Evolutionary conservation across 2,888 invertebrate species (phyloP), one percentile per base, ranked within the genome.

Genomic region (Aleiodes alternator): DNA sequence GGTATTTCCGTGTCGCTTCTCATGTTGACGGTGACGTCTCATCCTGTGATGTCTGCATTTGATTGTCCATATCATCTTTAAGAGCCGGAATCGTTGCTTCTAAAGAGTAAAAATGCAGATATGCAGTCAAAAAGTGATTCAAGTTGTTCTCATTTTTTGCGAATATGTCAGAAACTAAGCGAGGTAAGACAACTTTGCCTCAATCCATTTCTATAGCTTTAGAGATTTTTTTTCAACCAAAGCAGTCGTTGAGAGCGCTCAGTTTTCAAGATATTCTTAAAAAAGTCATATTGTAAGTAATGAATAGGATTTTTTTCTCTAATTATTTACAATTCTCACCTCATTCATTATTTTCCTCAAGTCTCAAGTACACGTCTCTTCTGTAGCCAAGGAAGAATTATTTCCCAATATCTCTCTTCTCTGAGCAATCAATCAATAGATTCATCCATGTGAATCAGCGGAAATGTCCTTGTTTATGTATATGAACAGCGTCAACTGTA

Each of bases 401-500:
- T 95, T 88, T 99, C 99, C 90, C 97, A 98, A 8, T 95, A 93
- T 75, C 99, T 93, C 88, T 99, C 99, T 81, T 98, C 98, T 61
- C 97, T 92, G 43, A 99, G 90, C 48, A 99, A 90, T 83, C 96
- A 95, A 88, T 99, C 99, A 79, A 99, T 97, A 88, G 96, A 98
- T 89, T 99, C 99, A 88, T 99, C 99, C 95, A 99, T 96, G 85
- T 98, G 96, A 43, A 97, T 92, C 73, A 99, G 90, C 90, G 97
- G 96, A 89, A 95, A 99, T 95, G 93, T 1, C 98, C 98, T 78
- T 94, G 92, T 31, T 96, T 93, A 88, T 95, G 96, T 90, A 99
- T 95, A 86, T 99, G 99, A 87, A 96, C 94, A 0, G 99, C 99
- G 0, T 99, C 99, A 56, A 99, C 90, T 0, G 98, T 99, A 79